Percentiles rank a stretch among this genome's conserved stretches.
Evolutionary conservation across 2,888 invertebrate species (phyloP).

Genomic region (Ceraclea dissimilis): DNA sequence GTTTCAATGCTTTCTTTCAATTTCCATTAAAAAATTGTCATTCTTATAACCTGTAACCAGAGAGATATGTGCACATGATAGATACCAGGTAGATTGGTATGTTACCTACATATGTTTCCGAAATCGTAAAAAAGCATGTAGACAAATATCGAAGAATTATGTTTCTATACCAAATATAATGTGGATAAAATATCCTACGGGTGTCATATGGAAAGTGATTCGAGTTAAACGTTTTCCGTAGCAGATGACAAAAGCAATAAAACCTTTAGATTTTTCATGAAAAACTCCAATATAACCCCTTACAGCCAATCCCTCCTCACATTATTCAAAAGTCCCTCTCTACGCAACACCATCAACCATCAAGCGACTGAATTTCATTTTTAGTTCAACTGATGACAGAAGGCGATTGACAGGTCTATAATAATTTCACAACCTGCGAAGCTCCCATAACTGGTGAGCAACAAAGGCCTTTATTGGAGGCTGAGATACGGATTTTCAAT

Average conservation of each 20-base stretch:
- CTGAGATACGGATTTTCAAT: background rate
- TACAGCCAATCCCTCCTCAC: background rate
- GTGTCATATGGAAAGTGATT: too few relatives aligned
- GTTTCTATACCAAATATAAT: too few relatives aligned
- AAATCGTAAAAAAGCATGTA: too few relatives aligned
- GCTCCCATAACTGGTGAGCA: constrained; percentile 19
- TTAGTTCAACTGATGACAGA: constrained; percentile 21
- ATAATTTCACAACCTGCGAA: constrained; percentile 24
- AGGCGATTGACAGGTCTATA: constrained; percentile 25
- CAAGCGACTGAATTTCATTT: constrained; percentile 21
- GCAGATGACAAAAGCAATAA: constrained; percentile 17
- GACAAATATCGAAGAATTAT: too few relatives aligned
- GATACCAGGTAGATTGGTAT: too few relatives aligned
- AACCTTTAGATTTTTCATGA: constrained; percentile 7
- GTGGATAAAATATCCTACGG: too few relatives aligned
- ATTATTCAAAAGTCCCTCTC: background rate
- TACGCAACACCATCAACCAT: background rate
- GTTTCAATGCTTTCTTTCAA: too few relatives aligned
- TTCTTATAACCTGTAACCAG: too few relatives aligned
- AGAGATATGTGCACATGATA: too few relatives aligned
- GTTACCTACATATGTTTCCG: too few relatives aligned
- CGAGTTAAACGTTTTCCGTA: constrained; percentile 16
- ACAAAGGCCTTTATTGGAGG: constrained; percentile 15
- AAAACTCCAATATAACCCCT: constrained; percentile 6
- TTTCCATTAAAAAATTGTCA: too few relatives aligned